Conservation (phyloP, 2,888 invertebrate genomes). For the Amphiduros pacificus region DNA sequence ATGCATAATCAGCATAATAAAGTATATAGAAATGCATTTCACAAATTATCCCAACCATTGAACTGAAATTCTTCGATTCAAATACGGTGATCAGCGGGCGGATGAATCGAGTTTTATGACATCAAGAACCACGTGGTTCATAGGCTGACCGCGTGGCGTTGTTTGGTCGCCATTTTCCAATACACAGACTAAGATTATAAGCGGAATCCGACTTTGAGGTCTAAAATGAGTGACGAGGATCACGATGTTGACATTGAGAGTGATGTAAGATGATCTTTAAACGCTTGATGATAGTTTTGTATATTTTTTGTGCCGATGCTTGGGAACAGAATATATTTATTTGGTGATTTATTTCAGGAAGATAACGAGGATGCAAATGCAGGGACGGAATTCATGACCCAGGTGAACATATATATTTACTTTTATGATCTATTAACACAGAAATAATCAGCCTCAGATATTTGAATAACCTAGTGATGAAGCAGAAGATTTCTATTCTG, state of each 20-base stretch:
- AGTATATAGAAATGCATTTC: too few relatives aligned
- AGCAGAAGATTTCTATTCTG: too few relatives aligned
- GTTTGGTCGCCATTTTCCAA: conserved; percentile 41
- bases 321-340: conserved; percentile 4
- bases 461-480: too few relatives aligned
- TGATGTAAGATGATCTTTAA: conserved; percentile 71
- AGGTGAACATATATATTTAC: conserved; percentile 23
- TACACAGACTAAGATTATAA: background rate
- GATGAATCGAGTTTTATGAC: background rate
- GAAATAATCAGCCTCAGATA: too few relatives aligned
- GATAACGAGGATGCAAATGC: conserved; percentile 38
- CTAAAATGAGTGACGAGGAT: conserved; percentile 87
- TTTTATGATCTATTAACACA: too few relatives aligned
- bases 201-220: background rate
- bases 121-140: conserved; percentile 15
- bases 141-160: conserved; percentile 40
- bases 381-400: conserved; percentile 42
- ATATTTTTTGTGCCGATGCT: background rate
- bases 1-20: too few relatives aligned
- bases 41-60: too few relatives aligned
- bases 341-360: conserved; percentile 38
- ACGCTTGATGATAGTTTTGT: background rate
- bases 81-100: too few relatives aligned
- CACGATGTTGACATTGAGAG: conserved; percentile 93
- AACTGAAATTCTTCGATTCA: too few relatives aligned